Evolutionary conservation across 2,113 vertebrate genomes (phyloP), one percentile per base, ranked within the genome.

Genomic region (Nycticebus coucang): DNA sequence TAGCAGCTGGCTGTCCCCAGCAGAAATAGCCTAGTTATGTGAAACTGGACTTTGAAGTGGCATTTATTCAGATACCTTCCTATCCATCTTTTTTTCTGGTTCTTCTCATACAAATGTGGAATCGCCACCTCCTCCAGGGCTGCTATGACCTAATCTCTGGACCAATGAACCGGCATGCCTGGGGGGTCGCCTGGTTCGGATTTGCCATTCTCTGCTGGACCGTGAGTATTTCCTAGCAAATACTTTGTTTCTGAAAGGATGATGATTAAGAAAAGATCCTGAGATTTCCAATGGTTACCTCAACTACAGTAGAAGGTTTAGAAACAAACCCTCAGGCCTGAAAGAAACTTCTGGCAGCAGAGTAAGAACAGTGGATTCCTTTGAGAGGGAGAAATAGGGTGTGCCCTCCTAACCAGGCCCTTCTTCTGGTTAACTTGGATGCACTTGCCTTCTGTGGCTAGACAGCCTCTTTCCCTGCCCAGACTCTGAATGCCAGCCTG

Each of bases 161-260:
- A 55, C 98, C 98, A 55, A 82, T 98, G 98, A 98, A 98, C 37
- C 96, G 97, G 66, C 98, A 99, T 0, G 98, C 98, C 86, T 98
- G 98, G 98, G 98, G 98, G 7, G 98, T 99, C 89, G 98, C 98
- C 87, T 99, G 99, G 99, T 99, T 99, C 98, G 99, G 99, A 74
- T 99, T 99, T 98, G 98, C 99, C 97, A 98, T 99, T 96, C 98
- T 99, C 86, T 99, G 99, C 97, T 99, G 98, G 98, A 98, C 98
- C 81, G 99, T 99, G 95, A 99, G 99, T 99, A 97, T 77, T 95
- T 88, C 80, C 71, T 77, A 60, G 91, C 18, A 14, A 9, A 2
- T 22, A 12, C 35, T 72, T 82, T 85, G 79, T 77, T 79, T 93
- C 91, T 82, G 37, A 89, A 82, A 74, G 13, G 30, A 75, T 18